A percentile compares a stretch with the other conserved stretches of the same genome.
Evolutionary conservation across 1,140 invertebrate species (phyloP).

Genomic region (Pemphigus obesinymphae): DNA sequence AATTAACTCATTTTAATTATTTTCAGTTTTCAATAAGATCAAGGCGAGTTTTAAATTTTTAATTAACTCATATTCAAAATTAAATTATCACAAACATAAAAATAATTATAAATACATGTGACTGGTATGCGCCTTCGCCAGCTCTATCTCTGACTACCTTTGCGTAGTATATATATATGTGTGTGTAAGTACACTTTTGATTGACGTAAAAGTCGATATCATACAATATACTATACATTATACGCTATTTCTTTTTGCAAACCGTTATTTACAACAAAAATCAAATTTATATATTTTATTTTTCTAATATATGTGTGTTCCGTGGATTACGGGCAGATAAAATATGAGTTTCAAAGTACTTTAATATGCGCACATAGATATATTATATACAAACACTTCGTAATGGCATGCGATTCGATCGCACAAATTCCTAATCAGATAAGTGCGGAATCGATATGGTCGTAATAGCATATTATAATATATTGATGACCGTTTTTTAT

Average conservation of each 20-base stretch:
- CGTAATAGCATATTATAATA: neutral
- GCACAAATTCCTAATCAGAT: neutral
- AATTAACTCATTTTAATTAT: no score
- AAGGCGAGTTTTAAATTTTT: no score
- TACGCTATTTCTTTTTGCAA: neutral
- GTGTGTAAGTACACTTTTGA: neutral
- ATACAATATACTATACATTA: neutral
- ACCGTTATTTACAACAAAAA: neutral
- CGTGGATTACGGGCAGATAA: neutral
- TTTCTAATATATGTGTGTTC: no score
- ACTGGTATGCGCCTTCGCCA: no score
- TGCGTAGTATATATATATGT: no score
- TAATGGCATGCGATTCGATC: neutral
- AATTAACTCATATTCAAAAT: no score
- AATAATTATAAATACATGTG: no score
- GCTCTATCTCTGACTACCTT: no score
- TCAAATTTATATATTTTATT: conserved; percentile 1
- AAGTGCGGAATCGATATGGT: neutral
- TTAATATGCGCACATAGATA: neutral
- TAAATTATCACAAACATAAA: no score
- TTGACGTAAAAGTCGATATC: conserved; percentile 6
- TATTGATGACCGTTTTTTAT: neutral
- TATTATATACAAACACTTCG: neutral
- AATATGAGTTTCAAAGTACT: neutral
- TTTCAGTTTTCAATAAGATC: no score